These are phyloP conservation scores for Odontomachus brunneus DNA, from an alignment of 1,140 invertebrate genomes.

Conservation along the genomic window DNA sequence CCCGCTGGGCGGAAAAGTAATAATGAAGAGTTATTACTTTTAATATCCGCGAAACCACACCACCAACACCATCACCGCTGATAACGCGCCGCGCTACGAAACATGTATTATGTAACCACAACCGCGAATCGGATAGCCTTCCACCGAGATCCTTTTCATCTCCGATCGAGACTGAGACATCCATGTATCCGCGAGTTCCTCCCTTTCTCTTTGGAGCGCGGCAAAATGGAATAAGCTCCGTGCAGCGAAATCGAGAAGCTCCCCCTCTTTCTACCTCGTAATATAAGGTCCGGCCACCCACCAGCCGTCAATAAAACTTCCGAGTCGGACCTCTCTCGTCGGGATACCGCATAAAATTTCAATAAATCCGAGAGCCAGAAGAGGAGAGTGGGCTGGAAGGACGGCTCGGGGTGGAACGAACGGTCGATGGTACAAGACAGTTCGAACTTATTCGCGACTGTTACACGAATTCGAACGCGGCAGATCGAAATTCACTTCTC, in stretches of 20 bases:
- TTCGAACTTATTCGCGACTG: constrained; percentile 72
- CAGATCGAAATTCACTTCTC: constrained; percentile 48
- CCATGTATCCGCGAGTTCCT: neutral
- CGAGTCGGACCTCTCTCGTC: constrained; percentile 71
- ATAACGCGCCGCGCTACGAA: neutral
- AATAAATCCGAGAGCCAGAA: constrained; percentile 72
- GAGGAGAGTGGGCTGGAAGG: constrained; percentile 27
- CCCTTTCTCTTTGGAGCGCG: neutral
- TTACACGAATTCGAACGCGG: constrained; percentile 59
- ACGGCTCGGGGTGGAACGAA: constrained; percentile 64
- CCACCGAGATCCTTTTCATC: neutral
- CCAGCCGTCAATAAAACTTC: constrained; percentile 73
- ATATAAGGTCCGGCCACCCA: constrained; percentile 63
- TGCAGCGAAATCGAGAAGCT: constrained; percentile 57
- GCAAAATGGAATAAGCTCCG: constrained; percentile 59
- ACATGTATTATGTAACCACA: neutral
- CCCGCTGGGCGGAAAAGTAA: too few relatives aligned
- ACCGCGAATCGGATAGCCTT: neutral
- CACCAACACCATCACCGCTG: neutral
- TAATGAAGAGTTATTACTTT: neutral
- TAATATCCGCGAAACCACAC: neutral
- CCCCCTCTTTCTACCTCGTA: constrained; percentile 39
- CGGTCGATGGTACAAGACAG: constrained; percentile 71
- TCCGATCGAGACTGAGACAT: neutral
- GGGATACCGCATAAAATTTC: constrained; percentile 77